These are phyloP conservation scores for Sarcophaga carnaria DNA, from an alignment of 2,888 invertebrate genomes.

Conservation along the genomic window DNA sequence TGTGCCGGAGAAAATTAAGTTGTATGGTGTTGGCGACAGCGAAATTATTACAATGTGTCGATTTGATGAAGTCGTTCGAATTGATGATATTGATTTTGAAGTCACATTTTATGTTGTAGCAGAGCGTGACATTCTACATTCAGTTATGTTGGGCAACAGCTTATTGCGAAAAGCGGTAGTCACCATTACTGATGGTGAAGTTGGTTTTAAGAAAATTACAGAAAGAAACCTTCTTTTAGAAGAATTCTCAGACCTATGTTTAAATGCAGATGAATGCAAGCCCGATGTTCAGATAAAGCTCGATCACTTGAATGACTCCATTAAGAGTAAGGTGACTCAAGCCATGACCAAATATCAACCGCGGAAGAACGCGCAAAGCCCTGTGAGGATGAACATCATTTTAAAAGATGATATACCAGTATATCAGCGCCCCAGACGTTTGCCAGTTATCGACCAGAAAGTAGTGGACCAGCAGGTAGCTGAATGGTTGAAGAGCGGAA, in stretches of 20 bases:
- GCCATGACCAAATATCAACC: constrained; percentile 1
- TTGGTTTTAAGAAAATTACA: not conserved
- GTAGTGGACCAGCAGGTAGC: constrained; percentile 40
- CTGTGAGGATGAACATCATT: constrained; percentile 26
- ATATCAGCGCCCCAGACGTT: constrained; percentile 68
- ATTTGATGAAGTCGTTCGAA: too few species aligned
- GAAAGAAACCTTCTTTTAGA: not conserved
- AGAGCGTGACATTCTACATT: constrained; percentile 14
- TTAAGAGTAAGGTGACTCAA: not conserved
- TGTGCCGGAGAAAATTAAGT: not conserved
- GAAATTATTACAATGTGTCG: too few species aligned
- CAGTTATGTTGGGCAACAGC: constrained; percentile 25
- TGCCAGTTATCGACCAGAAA: constrained; percentile 69
- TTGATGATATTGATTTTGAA: too few species aligned
- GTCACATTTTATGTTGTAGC: not conserved
- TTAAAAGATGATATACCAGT: constrained; percentile 54
- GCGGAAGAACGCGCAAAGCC: not conserved
- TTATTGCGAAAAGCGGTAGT: not conserved
- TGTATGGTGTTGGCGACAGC: not conserved
- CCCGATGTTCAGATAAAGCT: constrained; percentile 21
- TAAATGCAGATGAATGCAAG: not conserved
- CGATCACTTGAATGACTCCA: constrained; percentile 5
- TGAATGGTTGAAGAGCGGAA: constrained; percentile 37
- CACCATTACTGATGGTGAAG: constrained; percentile 9
- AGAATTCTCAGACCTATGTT: constrained; percentile 2